Conservation (phyloP, 35 echinoderm and acorn worm species). For the Patiria miniata region DNA sequence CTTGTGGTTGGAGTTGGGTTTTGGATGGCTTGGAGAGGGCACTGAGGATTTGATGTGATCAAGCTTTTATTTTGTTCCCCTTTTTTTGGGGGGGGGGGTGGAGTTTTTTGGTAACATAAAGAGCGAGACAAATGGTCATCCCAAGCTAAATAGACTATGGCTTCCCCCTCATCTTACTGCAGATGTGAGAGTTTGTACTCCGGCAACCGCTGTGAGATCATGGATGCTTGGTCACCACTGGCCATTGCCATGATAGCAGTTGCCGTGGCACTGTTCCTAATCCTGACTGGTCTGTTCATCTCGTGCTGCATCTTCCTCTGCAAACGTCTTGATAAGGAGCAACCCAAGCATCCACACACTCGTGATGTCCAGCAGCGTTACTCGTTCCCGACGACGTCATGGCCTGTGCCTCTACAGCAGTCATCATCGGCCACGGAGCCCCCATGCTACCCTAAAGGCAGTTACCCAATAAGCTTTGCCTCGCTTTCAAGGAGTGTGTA, state of each 20-base stretch:
- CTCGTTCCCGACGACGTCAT: not conserved
- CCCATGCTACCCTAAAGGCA: no score
- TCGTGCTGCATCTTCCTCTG: conserved; percentile 39
- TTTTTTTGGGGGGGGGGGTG: no score
- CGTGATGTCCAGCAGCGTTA: not conserved
- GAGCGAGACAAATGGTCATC: no score
- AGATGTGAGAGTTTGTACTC: conserved; percentile 25
- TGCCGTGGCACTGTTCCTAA: conserved; percentile 9
- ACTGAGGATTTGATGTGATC: no score
- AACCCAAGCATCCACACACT: not conserved
- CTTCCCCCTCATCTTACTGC: no score
- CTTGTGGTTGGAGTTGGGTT: no score
- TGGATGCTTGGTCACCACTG: conserved; percentile 1
- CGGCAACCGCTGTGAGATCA: conserved; percentile 43
- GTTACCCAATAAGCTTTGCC: not conserved
- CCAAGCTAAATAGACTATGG: no score
- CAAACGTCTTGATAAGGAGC: not conserved
- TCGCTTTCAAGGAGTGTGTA: no score
- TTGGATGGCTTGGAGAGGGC: no score
- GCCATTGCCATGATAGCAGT: conserved; percentile 28
- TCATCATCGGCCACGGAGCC: no score
- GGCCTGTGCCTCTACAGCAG: not conserved
- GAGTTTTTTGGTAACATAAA: no score
- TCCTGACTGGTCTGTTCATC: conserved; percentile 29
- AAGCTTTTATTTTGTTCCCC: no score